A percentile compares a stretch with the other conserved stretches of the same genome.
These are phyloP conservation scores for Samia ricini DNA, from an alignment of 1,140 invertebrate species.

Conservation along the genomic window DNA sequence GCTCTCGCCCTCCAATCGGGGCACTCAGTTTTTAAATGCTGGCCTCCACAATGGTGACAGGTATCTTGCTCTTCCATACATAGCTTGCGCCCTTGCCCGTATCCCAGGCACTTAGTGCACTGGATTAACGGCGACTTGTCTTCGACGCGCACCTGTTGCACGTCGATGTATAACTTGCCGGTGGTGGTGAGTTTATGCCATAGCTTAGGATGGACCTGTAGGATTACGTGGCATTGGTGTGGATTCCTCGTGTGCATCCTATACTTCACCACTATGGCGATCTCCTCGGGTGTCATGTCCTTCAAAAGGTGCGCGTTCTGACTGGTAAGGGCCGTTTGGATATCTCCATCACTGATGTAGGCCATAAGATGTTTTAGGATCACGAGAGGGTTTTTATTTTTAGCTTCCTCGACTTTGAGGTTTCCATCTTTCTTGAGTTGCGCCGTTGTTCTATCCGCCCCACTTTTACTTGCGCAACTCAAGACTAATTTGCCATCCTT, in stretches of 20 bases:
- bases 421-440: neutral
- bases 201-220: conserved; percentile 27
- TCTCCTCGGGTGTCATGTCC: neutral
- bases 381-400: neutral
- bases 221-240: conserved; percentile 25
- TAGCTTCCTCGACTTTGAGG: neutral
- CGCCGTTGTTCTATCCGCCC: neutral
- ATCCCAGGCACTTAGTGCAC: conserved; percentile 25
- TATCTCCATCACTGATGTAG: neutral
- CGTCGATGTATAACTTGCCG: conserved; percentile 23
- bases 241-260: conserved; percentile 19
- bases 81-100: neutral
- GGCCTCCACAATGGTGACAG: neutral
- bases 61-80: neutral
- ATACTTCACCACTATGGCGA: neutral
- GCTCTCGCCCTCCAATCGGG: neutral
- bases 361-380: neutral
- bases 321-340: neutral
- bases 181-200: conserved; percentile 11
- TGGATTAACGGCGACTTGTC: conserved; percentile 32
- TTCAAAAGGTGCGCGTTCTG: neutral
- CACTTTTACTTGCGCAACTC: neutral
- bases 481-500: neutral
- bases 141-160: conserved; percentile 15
- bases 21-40: neutral